These are phyloP conservation scores for Drosophila lutescens DNA, from an alignment of 2,888 invertebrate species.

Conservation along the genomic window DNA sequence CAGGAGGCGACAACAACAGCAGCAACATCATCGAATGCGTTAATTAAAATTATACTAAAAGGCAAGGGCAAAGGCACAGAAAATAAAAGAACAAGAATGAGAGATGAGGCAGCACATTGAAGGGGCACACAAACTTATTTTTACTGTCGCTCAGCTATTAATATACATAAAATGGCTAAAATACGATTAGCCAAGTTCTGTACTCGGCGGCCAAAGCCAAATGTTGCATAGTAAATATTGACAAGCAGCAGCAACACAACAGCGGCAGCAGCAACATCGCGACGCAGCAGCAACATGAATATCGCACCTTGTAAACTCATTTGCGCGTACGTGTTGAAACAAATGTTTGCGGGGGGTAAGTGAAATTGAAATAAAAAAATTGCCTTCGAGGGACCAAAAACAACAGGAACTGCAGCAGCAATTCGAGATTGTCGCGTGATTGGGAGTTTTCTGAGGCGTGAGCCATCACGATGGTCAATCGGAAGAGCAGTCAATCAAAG, in stretches of 20 bases:
- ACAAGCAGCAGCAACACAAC: slow-evolving; percentile 57
- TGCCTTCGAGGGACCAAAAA: slow-evolving; percentile 34
- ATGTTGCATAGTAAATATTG: slow-evolving; percentile 76
- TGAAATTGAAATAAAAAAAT: slow-evolving; percentile 39
- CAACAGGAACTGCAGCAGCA: slow-evolving; percentile 33
- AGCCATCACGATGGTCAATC: slow-evolving; percentile 5
- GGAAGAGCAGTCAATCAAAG: neutral
- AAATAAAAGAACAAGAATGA: slow-evolving; percentile 62
- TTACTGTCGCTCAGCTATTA: slow-evolving; percentile 62
- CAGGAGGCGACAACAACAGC: slow-evolving; percentile 26
- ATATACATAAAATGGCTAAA: slow-evolving; percentile 77
- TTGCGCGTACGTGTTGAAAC: slow-evolving; percentile 84
- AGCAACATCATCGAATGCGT: slow-evolving; percentile 49
- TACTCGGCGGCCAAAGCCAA: slow-evolving; percentile 70
- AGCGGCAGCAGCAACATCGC: slow-evolving; percentile 54
- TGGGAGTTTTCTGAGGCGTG: neutral
- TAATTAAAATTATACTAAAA: slow-evolving; percentile 55
- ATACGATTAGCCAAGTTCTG: slow-evolving; percentile 74
- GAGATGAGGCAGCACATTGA: slow-evolving; percentile 39
- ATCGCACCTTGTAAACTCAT: slow-evolving; percentile 84
- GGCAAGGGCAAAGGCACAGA: slow-evolving; percentile 40
- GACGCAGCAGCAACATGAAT: slow-evolving; percentile 69
- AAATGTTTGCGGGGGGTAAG: slow-evolving; percentile 82
- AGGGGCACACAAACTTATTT: slow-evolving; percentile 37
- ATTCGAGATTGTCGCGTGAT: slow-evolving; percentile 38